Evolutionary conservation across 2,888 invertebrate genomes (phyloP), one percentile per base, ranked within the genome.

Genomic region (Rhabditoides inermis): DNA sequence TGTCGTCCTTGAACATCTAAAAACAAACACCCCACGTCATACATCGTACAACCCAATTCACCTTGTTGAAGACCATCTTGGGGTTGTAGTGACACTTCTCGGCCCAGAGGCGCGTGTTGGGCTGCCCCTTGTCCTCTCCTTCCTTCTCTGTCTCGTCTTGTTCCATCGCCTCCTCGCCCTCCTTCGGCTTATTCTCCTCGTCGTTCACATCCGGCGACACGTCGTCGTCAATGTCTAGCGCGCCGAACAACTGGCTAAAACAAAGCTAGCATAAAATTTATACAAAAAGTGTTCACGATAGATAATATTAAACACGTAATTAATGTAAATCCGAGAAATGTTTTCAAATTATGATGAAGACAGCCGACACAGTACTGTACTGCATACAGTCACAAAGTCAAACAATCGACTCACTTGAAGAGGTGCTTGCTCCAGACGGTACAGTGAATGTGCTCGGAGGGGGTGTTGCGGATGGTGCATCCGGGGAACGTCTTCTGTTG

Each of bases 401-500:
- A n/a, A 51, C 30, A 47, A 45, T 49, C 26, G n/a, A 42, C 83
- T 82, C 79, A 88, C 87, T 94, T 94, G 80, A 95, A 99, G 12
- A 98, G 83, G 82, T 94, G 92, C 78, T 99, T 99, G 0, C 92
- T 88, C 98, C 98, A 99, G 22, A 98, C 94, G 65, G 98, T 91
- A 78, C 98, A 99, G 79, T 99, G 98, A 67, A 98, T 92, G 0
- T 90, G 90, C 78, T 98, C 95, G 0, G 92, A 94, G 0, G 98
- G 98, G 0, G 98, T 99, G 77, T 99, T 99, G 22, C 98, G 83
- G 66, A 99, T 99, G 1, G 98, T 99, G 77, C 98, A 99, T 0
- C 94, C 92, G 0, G 98, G 95, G 79, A 85, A 99, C 5, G 88
- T 86, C 77, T 90, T 92, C 75, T 90, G 89, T 20, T 86, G 83